These are phyloP conservation scores for Centropyge bicolor DNA, from an alignment of 2,797 vertebrate species.

Conservation along the genomic window DNA sequence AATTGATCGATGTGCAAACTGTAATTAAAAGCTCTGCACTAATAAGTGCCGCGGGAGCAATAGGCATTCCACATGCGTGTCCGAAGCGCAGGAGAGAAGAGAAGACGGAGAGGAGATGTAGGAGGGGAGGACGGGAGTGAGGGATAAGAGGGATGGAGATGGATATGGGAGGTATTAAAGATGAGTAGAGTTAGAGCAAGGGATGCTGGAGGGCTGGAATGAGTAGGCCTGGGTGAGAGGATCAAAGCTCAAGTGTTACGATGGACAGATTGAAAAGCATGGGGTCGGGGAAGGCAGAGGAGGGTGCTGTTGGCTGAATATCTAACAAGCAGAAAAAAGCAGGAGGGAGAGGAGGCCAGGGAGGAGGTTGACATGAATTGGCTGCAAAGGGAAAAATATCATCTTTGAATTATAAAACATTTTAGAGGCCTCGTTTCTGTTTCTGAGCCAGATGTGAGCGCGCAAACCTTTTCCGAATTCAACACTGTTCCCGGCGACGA, in stretches of 20 bases:
- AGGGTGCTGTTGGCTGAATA: constrained; percentile 68
- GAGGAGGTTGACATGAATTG: constrained; percentile 52
- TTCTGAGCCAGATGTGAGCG: constrained; percentile 46
- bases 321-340: constrained; percentile 58
- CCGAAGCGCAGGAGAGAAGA: constrained; percentile 27
- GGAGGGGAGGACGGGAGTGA: constrained; percentile 21
- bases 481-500: constrained; percentile 32
- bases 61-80: constrained; percentile 54
- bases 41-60: constrained; percentile 78
- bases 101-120: constrained; percentile 31
- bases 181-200: constrained; percentile 62
- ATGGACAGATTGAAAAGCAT: constrained; percentile 78
- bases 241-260: constrained; percentile 81
- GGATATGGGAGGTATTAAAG: constrained; percentile 72
- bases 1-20: constrained; percentile 79
- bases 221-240: constrained; percentile 73
- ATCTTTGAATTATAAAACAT: constrained; percentile 61
- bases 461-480: constrained; percentile 42
- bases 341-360: constrained; percentile 8
- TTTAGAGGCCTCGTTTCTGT: constrained; percentile 44
- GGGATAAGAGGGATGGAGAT: constrained; percentile 66
- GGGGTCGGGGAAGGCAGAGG: constrained; percentile 49
- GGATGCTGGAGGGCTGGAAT: constrained; percentile 67
- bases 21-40: constrained; percentile 83
- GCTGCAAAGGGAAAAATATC: constrained; percentile 62